A percentile compares a stretch with the other conserved stretches of the same genome.
Evolutionary conservation across 2,113 vertebrate species (phyloP).

Genomic region (Triplophysa dalaica): DNA sequence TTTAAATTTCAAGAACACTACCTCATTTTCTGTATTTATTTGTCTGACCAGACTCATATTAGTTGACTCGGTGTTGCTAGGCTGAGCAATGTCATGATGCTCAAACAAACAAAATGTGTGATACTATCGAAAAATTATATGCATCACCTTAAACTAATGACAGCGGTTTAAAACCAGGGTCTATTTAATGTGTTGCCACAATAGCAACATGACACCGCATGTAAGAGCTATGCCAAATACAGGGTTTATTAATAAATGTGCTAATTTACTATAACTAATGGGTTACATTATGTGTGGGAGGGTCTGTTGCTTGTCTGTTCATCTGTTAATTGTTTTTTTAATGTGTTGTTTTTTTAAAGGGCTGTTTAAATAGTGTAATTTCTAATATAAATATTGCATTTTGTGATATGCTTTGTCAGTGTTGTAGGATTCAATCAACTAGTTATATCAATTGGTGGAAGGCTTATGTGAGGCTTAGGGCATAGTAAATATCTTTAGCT

Average conservation of each 20-base stretch:
- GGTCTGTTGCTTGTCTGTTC: neutral
- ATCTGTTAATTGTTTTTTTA: conserved; percentile 36
- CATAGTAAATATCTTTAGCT: no score
- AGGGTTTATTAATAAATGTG: conserved; percentile 34
- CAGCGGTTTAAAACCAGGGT: conserved; percentile 7
- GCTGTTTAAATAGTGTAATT: neutral
- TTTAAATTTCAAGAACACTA: no score
- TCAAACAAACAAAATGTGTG: no score
- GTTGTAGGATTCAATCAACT: no score
- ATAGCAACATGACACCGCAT: neutral
- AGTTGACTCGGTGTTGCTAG: no score
- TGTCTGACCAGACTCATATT: no score
- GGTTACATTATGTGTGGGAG: conserved; percentile 9
- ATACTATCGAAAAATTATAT: neutral
- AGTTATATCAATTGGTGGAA: no score
- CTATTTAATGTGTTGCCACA: neutral
- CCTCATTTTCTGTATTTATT: no score
- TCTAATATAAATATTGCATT: conserved; percentile 13
- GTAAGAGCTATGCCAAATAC: conserved; percentile 11
- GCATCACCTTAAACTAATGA: neutral
- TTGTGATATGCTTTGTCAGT: neutral
- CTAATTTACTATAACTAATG: conserved; percentile 6
- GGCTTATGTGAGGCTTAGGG: no score
- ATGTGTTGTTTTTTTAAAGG: conserved; percentile 23
- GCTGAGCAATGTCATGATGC: no score